phyloP scores from a whole-genome alignment of 1,140 invertebrate genomes.

The Aphelinus atriplicis region DNA sequence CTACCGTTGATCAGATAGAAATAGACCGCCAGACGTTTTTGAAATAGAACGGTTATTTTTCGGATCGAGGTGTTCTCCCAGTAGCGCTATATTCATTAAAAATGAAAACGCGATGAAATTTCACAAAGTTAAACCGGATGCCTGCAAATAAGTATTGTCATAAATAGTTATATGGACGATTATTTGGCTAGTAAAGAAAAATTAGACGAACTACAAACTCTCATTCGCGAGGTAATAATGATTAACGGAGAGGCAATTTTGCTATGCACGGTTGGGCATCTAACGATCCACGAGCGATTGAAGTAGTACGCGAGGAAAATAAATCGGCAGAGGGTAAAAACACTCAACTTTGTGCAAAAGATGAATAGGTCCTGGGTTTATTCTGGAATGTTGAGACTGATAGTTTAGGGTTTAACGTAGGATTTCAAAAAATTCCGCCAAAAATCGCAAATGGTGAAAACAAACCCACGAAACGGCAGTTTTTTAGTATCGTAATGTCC shows the following conservation, averaged over 20 bases:
- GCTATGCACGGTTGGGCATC: conserved; percentile 35
- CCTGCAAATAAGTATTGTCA: neutral
- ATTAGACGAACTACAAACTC: conserved; percentile 4
- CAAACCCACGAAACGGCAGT: conserved; percentile 38
- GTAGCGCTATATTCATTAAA: conserved; percentile 44
- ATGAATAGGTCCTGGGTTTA: conserved; percentile 18
- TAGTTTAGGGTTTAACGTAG: conserved; percentile 5
- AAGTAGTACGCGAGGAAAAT: neutral
- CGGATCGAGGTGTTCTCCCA: conserved; percentile 50
- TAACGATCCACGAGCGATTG: neutral
- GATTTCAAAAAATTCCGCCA: neutral
- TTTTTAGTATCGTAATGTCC: conserved; percentile 43
- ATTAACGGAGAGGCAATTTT: conserved; percentile 33
- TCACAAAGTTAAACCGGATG: neutral
- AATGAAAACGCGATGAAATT: conserved; percentile 29
- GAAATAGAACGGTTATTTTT: conserved; percentile 54
- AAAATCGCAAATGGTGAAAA: conserved; percentile 17
- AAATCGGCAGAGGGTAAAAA: neutral
- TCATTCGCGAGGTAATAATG: conserved; percentile 16
- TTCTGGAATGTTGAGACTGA: conserved; percentile 21
- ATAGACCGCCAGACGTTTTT: conserved; percentile 34
- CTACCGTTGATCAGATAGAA: conserved; percentile 42
- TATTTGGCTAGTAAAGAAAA: conserved; percentile 30
- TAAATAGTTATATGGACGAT: conserved; percentile 35
- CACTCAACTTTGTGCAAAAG: neutral